Evolutionary conservation across 1,140 invertebrate species (phyloP).

Genomic region (Brachystomella parvula): DNA sequence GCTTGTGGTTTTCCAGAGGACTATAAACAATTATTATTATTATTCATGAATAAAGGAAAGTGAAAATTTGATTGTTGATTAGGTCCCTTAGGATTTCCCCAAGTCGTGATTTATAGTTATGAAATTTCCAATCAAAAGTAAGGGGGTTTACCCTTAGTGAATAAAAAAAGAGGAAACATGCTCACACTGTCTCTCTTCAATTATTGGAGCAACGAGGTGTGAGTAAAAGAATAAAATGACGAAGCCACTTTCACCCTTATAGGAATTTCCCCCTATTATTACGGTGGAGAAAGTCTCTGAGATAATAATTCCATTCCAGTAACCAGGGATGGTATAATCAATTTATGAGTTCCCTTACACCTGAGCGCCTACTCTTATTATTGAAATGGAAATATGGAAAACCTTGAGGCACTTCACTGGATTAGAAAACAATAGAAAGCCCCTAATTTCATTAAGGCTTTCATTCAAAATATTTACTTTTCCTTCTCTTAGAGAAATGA

Average conservation of each 20-base stretch:
- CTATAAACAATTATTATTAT: too few species aligned
- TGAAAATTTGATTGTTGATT: conserved; percentile 6
- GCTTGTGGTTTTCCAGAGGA: too few species aligned
- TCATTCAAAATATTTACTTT: background rate
- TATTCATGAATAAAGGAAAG: background rate
- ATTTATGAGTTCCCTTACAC: conserved; percentile 3
- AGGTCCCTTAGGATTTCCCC: background rate
- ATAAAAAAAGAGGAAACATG: background rate
- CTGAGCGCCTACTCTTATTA: background rate
- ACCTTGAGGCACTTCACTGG: background rate
- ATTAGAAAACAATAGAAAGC: background rate
- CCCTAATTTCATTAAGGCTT: background rate
- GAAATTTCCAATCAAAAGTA: background rate
- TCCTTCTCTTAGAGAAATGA: background rate
- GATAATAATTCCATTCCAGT: background rate
- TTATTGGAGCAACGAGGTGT: conserved; percentile 5
- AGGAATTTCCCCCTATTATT: background rate
- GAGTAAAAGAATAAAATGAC: background rate
- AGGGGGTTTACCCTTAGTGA: background rate
- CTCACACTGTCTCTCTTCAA: background rate
- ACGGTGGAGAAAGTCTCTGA: background rate
- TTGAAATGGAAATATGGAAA: conserved; percentile 1
- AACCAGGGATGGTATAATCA: background rate
- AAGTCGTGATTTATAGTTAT: background rate
- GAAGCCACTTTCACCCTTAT: background rate